A percentile compares a stretch with the other conserved stretches of the same genome.
Conservation (phyloP, 2,113 vertebrate species). For the Dendropsophus ebraccatus region DNA sequence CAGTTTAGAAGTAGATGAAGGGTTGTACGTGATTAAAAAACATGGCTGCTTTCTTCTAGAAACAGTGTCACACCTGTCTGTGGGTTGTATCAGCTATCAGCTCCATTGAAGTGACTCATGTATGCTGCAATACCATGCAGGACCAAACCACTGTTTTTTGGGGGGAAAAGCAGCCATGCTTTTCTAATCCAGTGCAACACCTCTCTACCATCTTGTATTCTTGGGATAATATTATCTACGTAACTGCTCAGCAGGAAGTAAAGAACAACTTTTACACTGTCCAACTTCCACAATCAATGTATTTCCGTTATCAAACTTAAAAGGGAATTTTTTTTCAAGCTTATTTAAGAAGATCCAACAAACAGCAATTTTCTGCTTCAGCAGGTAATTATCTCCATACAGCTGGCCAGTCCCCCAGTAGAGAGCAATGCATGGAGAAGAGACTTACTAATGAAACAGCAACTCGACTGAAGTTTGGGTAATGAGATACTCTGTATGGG, state of each 20-base stretch:
- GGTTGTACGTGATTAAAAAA: no score
- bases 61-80: no score
- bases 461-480: conserved; percentile 20
- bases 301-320: background rate
- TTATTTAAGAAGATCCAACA: background rate
- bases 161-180: no score
- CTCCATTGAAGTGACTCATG: no score
- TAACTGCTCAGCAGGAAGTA: background rate
- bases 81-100: no score
- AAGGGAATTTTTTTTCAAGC: background rate
- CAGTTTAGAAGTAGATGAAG: no score
- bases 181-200: no score
- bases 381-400: background rate
- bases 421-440: background rate
- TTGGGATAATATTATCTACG: background rate
- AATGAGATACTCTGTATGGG: conserved; percentile 34
- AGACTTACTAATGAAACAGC: conserved; percentile 5
- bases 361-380: conserved; percentile 39
- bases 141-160: no score
- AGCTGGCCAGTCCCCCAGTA: background rate
- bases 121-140: no score
- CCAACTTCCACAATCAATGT: background rate
- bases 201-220: background rate
- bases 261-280: background rate
- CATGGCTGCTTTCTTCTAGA: no score